phyloP scores from a whole-genome alignment of 2,888 invertebrate genomes.

The Coleophora deauratella region DNA sequence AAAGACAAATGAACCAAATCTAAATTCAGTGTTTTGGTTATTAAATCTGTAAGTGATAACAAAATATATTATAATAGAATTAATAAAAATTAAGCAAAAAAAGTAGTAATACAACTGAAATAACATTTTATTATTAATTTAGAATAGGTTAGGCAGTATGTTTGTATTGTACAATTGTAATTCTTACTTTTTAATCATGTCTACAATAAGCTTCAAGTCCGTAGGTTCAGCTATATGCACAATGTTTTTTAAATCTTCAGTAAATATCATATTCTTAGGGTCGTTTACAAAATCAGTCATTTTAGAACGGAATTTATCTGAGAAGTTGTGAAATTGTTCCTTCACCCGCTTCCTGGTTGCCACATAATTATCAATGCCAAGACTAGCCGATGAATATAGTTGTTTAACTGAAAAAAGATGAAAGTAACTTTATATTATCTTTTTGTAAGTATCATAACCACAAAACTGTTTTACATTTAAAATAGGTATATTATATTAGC shows the following conservation, averaged over 20 bases:
- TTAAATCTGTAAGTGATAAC: constrained; percentile 74
- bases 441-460: background rate
- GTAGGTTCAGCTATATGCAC: constrained; percentile 78
- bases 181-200: constrained; percentile 81
- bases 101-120: too few species aligned
- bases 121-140: too few species aligned
- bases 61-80: too few species aligned
- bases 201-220: constrained; percentile 76
- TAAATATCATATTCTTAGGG: constrained; percentile 81
- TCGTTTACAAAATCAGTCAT: constrained; percentile 78
- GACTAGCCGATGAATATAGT: constrained; percentile 71
- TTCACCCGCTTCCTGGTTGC: constrained; percentile 66
- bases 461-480: too few species aligned
- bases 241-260: constrained; percentile 90
- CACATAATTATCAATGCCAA: constrained; percentile 78
- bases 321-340: constrained; percentile 75
- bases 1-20: constrained; percentile 87
- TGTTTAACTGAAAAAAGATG: constrained; percentile 40
- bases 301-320: constrained; percentile 79
- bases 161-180: too few species aligned
- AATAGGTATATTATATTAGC: too few species aligned
- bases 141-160: too few species aligned
- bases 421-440: background rate
- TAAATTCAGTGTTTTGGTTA: constrained; percentile 77
- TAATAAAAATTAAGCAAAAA: too few species aligned